Percentiles rank a stretch among this genome's conserved stretches.
phyloP scores from a whole-genome alignment of 2,113 vertebrate species.

The Clarias macrocephalus region DNA sequence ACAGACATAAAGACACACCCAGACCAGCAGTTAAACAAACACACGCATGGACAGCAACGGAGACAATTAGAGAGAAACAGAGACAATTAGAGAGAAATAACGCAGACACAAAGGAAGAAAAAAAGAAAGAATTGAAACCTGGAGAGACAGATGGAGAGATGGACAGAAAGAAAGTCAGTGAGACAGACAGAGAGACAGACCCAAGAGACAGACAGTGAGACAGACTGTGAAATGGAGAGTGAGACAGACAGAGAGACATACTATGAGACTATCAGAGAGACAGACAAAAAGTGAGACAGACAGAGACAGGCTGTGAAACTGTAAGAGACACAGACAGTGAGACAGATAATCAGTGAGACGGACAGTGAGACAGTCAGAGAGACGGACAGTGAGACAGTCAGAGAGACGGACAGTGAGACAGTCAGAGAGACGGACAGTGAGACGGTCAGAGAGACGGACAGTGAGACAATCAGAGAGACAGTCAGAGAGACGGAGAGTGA shows the following conservation, averaged over 20 bases:
- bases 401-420: not conserved
- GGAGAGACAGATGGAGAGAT: not conserved
- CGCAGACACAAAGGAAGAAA: not conserved
- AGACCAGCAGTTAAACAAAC: constrained; percentile 15
- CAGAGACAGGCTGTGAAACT: not conserved
- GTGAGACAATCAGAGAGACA: no score
- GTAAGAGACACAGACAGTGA: not conserved
- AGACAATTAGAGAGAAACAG: no score
- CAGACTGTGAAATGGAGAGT: not conserved
- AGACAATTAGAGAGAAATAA: no score
- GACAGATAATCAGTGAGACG: not conserved
- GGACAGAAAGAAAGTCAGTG: not conserved
- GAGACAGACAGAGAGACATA: not conserved
- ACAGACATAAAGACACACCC: no score
- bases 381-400: not conserved
- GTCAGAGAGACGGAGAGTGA: not conserved
- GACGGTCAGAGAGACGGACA: no score
- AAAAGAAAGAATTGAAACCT: not conserved
- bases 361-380: not conserved
- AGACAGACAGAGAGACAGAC: not conserved
- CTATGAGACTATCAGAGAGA: not conserved
- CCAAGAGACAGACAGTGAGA: not conserved
- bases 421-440: no score
- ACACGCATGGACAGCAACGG: not conserved
- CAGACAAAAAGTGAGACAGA: no score